Evolutionary conservation across 2,113 vertebrate species (phyloP).

Genomic region (Enhydra lutris): DNA sequence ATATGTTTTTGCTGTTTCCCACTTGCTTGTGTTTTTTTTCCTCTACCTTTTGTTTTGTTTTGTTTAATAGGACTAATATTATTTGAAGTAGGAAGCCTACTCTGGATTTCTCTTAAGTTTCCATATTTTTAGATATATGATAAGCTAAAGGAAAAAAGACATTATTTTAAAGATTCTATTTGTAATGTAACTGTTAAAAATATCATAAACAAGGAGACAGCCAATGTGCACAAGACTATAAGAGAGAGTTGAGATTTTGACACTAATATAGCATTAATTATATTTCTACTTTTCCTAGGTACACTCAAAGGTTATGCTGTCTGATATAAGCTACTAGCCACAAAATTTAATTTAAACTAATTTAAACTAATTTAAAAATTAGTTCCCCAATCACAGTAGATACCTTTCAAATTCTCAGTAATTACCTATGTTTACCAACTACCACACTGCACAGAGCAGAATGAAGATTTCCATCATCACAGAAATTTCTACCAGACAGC

Average conservation of each 20-base stretch:
- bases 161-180: background rate
- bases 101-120: background rate
- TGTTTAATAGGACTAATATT: background rate
- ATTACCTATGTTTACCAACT: background rate
- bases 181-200: background rate
- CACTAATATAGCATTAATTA: background rate
- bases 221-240: background rate
- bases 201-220: background rate
- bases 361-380: too few relatives aligned
- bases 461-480: background rate
- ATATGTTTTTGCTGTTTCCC: background rate
- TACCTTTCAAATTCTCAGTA: background rate
- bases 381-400: background rate
- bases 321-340: background rate
- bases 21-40: background rate
- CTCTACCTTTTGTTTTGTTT: background rate
- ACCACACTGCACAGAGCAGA: background rate
- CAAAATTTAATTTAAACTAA: too few relatives aligned
- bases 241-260: background rate
- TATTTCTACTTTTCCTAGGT: background rate
- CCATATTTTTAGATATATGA: background rate
- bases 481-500: background rate
- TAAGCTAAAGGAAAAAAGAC: background rate
- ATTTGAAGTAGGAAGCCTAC: background rate
- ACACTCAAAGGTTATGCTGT: background rate